A percentile compares a stretch with the other conserved stretches of the same genome.
phyloP scores from a whole-genome alignment of 2,888 invertebrate species.

The Corythucha ciliata region DNA sequence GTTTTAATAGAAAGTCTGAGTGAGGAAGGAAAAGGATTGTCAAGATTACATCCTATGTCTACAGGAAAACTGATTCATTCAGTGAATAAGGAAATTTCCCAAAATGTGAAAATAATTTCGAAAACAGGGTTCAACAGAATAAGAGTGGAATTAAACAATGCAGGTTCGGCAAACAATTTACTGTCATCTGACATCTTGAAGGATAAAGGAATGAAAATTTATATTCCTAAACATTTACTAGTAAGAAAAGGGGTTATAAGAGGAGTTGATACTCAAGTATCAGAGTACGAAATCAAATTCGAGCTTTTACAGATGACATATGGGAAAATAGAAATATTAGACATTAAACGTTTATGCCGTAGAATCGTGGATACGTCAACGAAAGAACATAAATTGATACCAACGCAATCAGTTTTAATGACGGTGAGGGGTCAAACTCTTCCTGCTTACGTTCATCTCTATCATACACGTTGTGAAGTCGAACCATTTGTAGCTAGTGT shows the following conservation, averaged over 20 bases:
- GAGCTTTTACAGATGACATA: background rate
- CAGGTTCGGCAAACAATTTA: constrained; percentile 2
- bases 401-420: constrained; percentile 7
- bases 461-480: background rate
- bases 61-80: constrained; percentile 4
- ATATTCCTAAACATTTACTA: no score
- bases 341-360: background rate
- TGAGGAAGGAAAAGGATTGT: background rate
- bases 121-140: constrained; percentile 2
- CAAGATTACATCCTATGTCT: background rate
- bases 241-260: no score
- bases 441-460: background rate
- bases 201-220: constrained; percentile 2
- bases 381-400: constrained; percentile 4
- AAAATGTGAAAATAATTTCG: background rate
- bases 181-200: background rate
- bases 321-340: background rate
- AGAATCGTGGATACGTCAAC: background rate
- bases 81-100: background rate
- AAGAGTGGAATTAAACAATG: constrained; percentile 6
- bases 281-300: background rate
- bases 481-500: background rate
- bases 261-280: background rate
- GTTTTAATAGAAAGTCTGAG: constrained; percentile 3
- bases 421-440: background rate